phyloP scores from a whole-genome alignment of 2,888 invertebrate species.

The Pseudococcus viburni region DNA sequence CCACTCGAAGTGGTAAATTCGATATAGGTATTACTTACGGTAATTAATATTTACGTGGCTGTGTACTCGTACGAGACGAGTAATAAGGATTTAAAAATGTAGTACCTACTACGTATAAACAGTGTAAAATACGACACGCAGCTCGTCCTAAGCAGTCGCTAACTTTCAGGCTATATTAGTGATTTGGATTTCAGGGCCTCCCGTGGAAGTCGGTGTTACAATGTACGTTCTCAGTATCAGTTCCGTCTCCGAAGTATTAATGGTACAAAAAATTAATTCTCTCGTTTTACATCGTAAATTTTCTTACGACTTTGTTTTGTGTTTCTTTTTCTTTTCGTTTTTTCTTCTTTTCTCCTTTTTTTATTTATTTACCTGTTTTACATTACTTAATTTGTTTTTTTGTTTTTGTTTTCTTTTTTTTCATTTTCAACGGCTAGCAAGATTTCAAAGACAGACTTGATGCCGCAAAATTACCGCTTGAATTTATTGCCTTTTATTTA shows the following conservation, averaged over 20 bases:
- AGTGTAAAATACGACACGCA: neutral
- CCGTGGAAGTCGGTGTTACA: slow-evolving; percentile 76
- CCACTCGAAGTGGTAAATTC: neutral
- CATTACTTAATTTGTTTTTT: no score
- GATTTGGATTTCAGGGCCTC: slow-evolving; percentile 72
- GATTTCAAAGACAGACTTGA: slow-evolving; percentile 18
- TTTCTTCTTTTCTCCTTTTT: slow-evolving; percentile 50
- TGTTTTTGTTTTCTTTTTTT: slow-evolving; percentile 6
- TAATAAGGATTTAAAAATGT: neutral
- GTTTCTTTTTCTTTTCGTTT: slow-evolving; percentile 4
- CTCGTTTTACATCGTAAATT: slow-evolving; percentile 1
- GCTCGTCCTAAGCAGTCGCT: slow-evolving; percentile 1
- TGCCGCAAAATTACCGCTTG: slow-evolving; percentile 8
- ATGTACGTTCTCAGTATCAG: slow-evolving; percentile 77
- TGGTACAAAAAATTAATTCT: slow-evolving; percentile 71
- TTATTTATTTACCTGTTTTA: neutral
- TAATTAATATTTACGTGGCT: neutral
- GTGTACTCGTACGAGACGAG: neutral
- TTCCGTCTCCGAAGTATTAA: slow-evolving; percentile 77
- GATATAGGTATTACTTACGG: neutral
- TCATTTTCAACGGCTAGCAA: slow-evolving; percentile 6
- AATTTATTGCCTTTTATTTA: neutral
- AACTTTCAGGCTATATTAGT: slow-evolving; percentile 25
- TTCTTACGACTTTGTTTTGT: slow-evolving; percentile 33
- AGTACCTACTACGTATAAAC: neutral